Evolutionary conservation across 2,888 invertebrate species (phyloP).

Genomic region (Dolichomitus sp.): DNA sequence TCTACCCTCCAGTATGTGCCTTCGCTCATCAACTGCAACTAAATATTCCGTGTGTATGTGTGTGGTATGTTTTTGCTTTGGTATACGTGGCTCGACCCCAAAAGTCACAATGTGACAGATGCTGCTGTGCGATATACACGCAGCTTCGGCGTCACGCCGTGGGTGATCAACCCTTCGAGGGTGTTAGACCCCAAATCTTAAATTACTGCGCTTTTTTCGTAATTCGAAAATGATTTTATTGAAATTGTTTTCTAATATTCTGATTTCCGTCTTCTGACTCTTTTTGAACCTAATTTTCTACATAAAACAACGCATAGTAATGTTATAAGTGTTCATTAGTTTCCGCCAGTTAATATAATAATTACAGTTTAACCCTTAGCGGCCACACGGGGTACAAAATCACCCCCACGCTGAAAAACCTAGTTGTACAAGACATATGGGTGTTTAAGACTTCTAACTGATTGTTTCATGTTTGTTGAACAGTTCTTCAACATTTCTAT

Average conservation of each 20-base stretch:
- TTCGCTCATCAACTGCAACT: constrained; percentile 17
- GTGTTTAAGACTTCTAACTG: no score
- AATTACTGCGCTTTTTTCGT: constrained; percentile 53
- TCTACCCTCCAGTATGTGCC: constrained; percentile 1
- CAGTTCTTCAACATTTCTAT: no score
- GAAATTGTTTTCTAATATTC: background rate
- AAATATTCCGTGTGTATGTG: constrained; percentile 36
- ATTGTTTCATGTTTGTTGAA: no score
- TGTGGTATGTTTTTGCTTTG: background rate
- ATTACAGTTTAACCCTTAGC: background rate
- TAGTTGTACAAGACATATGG: no score
- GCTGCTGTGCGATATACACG: constrained; percentile 44
- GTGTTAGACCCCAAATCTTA: constrained; percentile 40
- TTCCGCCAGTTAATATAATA: background rate
- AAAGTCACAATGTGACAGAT: constrained; percentile 72
- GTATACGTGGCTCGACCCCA: constrained; percentile 57
- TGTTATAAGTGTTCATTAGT: no score
- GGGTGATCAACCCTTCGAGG: background rate
- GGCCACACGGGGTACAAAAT: no score
- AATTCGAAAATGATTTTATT: constrained; percentile 57
- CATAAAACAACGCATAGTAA: background rate
- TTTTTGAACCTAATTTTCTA: background rate
- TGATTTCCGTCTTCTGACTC: background rate
- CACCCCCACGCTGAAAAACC: no score
- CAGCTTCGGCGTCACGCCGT: constrained; percentile 14